Percentiles rank a stretch among this genome's conserved stretches.
These are phyloP conservation scores for Eufriesea mexicana DNA, from an alignment of 1,140 invertebrate species.

Conservation along the genomic window DNA sequence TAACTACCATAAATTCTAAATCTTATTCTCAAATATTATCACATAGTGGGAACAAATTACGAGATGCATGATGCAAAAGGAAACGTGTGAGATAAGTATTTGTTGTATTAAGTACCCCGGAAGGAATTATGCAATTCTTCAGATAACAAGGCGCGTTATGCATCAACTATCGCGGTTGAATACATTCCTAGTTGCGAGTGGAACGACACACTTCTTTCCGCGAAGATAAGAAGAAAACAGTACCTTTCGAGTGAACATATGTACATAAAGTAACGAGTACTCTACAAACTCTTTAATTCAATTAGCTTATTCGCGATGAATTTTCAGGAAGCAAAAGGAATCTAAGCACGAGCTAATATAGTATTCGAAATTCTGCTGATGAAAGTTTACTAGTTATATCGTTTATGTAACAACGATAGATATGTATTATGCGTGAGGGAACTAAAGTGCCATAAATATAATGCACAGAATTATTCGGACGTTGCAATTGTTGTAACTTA, in stretches of 20 bases:
- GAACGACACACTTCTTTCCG: neutral
- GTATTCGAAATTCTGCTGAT: slow-evolving; percentile 21
- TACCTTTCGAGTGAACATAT: neutral
- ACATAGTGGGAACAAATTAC: too few relatives aligned
- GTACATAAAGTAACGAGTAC: neutral
- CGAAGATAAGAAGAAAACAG: slow-evolving; percentile 29
- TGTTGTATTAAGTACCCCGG: too few relatives aligned
- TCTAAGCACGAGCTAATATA: slow-evolving; percentile 2
- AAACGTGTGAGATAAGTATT: too few relatives aligned
- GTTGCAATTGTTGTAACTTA: too few relatives aligned
- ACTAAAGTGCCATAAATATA: too few relatives aligned
- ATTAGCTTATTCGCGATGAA: slow-evolving; percentile 27
- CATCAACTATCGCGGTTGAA: slow-evolving; percentile 11
- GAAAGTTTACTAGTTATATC: neutral
- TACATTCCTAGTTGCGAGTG: slow-evolving; percentile 4
- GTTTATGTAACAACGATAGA: neutral
- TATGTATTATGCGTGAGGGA: neutral
- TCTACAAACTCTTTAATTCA: slow-evolving; percentile 24
- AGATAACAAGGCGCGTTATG: neutral
- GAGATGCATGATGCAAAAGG: too few relatives aligned
- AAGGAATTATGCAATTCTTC: neutral
- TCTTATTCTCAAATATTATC: neutral
- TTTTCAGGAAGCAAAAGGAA: neutral
- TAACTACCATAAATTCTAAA: too few relatives aligned
- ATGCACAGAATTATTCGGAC: too few relatives aligned